Base-by-base conservation (phyloP, 2,797 vertebrate genomes). In the Muraenolepis orangiensis region DNA sequence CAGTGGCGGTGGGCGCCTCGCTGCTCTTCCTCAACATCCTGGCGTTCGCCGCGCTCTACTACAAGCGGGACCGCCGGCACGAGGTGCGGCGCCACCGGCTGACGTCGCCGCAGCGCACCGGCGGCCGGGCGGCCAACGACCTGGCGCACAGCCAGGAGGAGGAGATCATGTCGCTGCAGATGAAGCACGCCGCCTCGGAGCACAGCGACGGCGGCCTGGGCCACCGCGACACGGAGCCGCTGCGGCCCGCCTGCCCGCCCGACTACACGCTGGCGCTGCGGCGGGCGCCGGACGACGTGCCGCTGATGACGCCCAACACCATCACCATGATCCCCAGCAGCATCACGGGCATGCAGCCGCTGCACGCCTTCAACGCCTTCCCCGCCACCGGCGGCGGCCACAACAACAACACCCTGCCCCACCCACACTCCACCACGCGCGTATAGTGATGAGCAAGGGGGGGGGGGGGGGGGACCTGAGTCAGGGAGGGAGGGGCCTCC, bases 1-100 rank as follows among this genome's bases (percentile, higher is more conserved):
- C 96, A 0, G 95, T 98, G 18, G 96, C 96, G 0, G 95, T 97
- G 23, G 96, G 96, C 0, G 96, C 96, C 1, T 98, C 96, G 1
- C 92, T 97, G 6, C 95, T 98, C 74, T 98, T 98, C 88, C 96
- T 98, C 87, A 98, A 97, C 91, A 96, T 98, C 88, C 85, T 98
- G 72, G 96, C 96, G 72, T 98, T 98, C 12, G 96, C 96, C 0
- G 96, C 96, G 11, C 96, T 97, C 71, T 98, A 98, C 92, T 97
- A 98, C 89, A 97, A 96, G 91, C 93, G 95, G 14, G 96, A 98
- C 92, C 95, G 96, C 86, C 87, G 95, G 0, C 96, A 96, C 68
- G 96, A 97, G 91, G 90, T 97, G 85, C 91, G 95, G 0, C 94
- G 95, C 70, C 92, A 95, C 81, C 94, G 95, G 18, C 91, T 96